These are phyloP conservation scores for Furcula furcula DNA, from an alignment of 2,888 invertebrate species.

Conservation along the genomic window DNA sequence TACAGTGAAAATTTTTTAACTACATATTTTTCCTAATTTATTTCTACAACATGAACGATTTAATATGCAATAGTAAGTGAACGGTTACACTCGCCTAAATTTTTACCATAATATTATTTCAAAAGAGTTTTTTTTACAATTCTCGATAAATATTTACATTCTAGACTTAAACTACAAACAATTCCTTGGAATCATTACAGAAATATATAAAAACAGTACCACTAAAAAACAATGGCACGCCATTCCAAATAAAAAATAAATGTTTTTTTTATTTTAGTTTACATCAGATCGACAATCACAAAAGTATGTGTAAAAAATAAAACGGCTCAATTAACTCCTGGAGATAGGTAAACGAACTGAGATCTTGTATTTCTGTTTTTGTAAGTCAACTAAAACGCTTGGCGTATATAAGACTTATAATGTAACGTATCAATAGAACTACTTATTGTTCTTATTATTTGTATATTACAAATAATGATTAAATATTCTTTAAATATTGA, in stretches of 20 bases:
- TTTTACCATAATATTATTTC: conserved; percentile 41
- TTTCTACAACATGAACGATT: conserved; percentile 77
- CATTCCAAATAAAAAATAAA: conserved; percentile 30
- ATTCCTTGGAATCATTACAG: conserved; percentile 41
- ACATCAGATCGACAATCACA: conserved; percentile 50
- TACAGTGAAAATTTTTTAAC: conserved; percentile 42
- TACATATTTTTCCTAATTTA: conserved; percentile 57
- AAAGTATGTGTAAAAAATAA: conserved; percentile 28
- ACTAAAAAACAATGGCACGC: conserved; percentile 33
- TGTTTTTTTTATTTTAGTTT: conserved; percentile 18
- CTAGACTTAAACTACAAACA: conserved; percentile 41
- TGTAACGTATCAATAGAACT: conserved; percentile 63
- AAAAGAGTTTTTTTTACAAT: conserved; percentile 59
- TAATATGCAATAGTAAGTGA: conserved; percentile 66
- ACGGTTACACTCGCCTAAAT: conserved; percentile 66
- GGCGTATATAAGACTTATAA: conserved; percentile 49
- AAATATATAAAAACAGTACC: conserved; percentile 23
- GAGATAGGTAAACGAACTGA: conserved; percentile 23
- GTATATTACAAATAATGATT: conserved; percentile 73
- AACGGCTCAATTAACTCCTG: conserved; percentile 22
- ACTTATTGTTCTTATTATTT: conserved; percentile 76
- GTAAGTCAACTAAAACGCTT: conserved; percentile 59
- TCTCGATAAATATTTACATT: conserved; percentile 74
- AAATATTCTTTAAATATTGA: conserved; percentile 76
- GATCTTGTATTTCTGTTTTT: conserved; percentile 21